Evolutionary conservation across 2,888 invertebrate genomes (phyloP).

Genomic region (Orthonevra nobilis): DNA sequence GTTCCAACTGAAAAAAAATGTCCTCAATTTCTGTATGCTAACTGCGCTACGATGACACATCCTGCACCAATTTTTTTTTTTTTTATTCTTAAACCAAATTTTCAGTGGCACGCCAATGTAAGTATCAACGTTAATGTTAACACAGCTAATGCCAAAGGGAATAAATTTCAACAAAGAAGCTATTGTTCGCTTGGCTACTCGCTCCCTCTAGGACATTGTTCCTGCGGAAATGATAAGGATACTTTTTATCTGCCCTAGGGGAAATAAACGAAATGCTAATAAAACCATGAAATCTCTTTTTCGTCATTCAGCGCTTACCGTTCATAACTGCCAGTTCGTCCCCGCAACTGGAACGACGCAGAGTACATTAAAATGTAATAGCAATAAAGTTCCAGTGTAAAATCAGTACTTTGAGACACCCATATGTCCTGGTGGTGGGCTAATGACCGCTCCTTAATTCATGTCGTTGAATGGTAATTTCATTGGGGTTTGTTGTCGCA

Average conservation of each 20-base stretch:
- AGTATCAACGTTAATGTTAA: too few species aligned
- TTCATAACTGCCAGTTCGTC: conserved; percentile 45
- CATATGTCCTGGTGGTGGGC: conserved; percentile 65
- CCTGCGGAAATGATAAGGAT: conserved; percentile 56
- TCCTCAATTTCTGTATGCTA: too few species aligned
- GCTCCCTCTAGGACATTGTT: background rate
- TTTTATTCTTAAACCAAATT: background rate
- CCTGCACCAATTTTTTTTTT: background rate
- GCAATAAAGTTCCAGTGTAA: conserved; percentile 58
- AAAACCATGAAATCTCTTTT: conserved; percentile 67
- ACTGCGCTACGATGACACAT: background rate
- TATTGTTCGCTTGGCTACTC: conserved; percentile 7
- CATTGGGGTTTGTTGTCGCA: conserved; percentile 38
- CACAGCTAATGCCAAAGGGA: conserved; percentile 53
- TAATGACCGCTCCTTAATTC: conserved; percentile 64
- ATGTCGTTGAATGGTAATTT: conserved; percentile 59
- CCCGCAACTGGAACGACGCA: conserved; percentile 9
- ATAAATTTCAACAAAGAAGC: conserved; percentile 58
- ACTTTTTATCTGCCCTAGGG: conserved; percentile 66
- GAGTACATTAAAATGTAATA: conserved; percentile 59
- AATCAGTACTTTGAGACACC: conserved; percentile 43
- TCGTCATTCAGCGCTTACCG: conserved; percentile 60
- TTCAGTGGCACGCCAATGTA: too few species aligned
- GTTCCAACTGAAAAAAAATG: too few species aligned
- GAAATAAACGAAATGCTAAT: conserved; percentile 69